These are phyloP conservation scores for Rapana venosa DNA, from an alignment of 2,888 invertebrate species.

Conservation along the genomic window DNA sequence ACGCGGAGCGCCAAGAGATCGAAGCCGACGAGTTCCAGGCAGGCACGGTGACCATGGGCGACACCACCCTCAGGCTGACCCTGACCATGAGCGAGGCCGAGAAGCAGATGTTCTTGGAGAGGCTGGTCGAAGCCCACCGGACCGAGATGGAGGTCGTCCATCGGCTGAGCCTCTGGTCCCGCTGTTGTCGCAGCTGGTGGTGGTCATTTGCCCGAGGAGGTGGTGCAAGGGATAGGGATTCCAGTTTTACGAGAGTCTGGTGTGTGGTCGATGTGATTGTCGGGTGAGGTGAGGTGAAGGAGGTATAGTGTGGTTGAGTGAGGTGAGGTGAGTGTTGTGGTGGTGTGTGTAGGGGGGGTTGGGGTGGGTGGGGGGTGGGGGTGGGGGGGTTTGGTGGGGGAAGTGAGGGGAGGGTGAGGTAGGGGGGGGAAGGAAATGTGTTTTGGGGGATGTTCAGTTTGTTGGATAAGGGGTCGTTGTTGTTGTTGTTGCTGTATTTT, in stretches of 20 bases:
- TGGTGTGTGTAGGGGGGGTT: too few species aligned
- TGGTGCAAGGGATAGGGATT: not conserved
- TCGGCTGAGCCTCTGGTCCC: not conserved
- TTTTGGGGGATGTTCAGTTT: too few species aligned
- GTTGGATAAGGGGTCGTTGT: too few species aligned
- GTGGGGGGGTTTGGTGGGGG: too few species aligned
- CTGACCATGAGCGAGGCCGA: not conserved
- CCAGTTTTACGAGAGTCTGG: too few species aligned
- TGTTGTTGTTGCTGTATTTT: too few species aligned
- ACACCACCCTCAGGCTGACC: not conserved
- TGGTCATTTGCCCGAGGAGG: constrained; percentile 8
- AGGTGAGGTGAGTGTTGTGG: too few species aligned
- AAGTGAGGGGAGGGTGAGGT: too few species aligned
- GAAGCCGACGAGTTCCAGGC: not conserved
- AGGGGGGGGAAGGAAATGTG: too few species aligned
- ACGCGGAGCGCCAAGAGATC: not conserved
- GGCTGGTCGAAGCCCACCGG: not conserved
- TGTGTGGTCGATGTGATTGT: not conserved
- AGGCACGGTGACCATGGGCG: not conserved
- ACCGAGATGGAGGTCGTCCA: not conserved
- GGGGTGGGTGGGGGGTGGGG: too few species aligned
- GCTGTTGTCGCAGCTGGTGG: not conserved
- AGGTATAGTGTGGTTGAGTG: too few species aligned
- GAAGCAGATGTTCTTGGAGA: not conserved
- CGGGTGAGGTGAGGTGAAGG: too few species aligned